Base-by-base conservation (phyloP, 2,888 invertebrate genomes). In the Eristalinus sepulchralis region DNA sequence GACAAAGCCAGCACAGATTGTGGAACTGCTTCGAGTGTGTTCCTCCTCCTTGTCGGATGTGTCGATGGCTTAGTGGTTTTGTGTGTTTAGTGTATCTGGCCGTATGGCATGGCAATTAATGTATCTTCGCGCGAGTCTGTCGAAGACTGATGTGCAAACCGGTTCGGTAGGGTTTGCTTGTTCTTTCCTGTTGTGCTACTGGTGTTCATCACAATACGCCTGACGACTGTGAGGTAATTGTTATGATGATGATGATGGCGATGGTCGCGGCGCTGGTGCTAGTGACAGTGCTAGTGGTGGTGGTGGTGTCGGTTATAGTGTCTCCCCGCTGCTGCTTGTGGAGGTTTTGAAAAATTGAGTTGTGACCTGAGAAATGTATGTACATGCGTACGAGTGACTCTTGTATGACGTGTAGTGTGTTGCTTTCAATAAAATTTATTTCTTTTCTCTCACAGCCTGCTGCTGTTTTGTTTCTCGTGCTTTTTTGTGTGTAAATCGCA, bases 131-230 rank as follows among this genome's bases (percentile, higher is more conserved):
- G 17, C 47, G 47, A 17, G 47, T 73, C 63, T 1, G 5, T 53
- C 17, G 57, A 24, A 24, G 60, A 53, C 39, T 73, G 73, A 80
- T 80, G 72, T 67, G 39, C 57, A 80, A 80, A 81, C 80, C 84
- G 80, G 84, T 85, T 80, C 63, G 72, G 63, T 81, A 72, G 84
- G 63, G 76, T 83, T 79, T 79, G 75, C 73, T 66, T 76, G 55
- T 76, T 76, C 47, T 57, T 85, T 77, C 76, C 72, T 80, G 80
- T 76, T 81, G 57, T 59, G 84, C 84, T 80, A 85, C 84, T 85
- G 84, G 84, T 85, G 67, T 81, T 85, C 76, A 81, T 72, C 67
- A 66, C 34, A 76, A 66, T 72, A 39, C n/a, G 71, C 10, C 55
- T 75, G 66, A 39, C n/a, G 71, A 13, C 55, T 79, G 66, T 84